Base-by-base conservation (phyloP, 2,113 vertebrate genomes). In the Campylomormyrus tamandua region DNA sequence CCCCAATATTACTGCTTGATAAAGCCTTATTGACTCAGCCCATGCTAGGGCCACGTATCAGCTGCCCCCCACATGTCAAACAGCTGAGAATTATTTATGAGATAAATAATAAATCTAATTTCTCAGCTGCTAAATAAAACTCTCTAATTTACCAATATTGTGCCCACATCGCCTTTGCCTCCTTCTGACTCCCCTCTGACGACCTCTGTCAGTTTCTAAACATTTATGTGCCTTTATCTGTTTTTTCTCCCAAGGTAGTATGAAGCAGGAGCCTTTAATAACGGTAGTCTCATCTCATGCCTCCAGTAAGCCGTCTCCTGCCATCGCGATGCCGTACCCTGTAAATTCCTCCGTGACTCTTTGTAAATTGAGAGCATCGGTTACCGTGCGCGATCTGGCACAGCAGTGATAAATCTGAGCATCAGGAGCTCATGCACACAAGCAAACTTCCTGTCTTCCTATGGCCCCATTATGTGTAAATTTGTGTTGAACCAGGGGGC, bases 71-170 rank as follows among this genome's bases (percentile, higher is more conserved):
- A 48, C 84, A 90, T 83, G 83, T 90, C 58, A 90, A 62, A 89
- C 50, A 89, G 88, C 93, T 93, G 93, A 87, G 92, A 95, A 96
- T 95, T 94, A 96, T 95, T 95, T 96, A 95, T 95, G 91, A 94
- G 92, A 91, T 94, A 95, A 96, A 95, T 95, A 95, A 95, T 94
- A 93, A 92, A 92, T 95, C 89, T 92, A 94, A 96, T 95, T 92
- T 92, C 92, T 95, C 92, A 93, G 93, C 92, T 88, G 84, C 91
- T 94, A 90, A 95, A 95, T 95, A 94, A 95, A 95, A 92, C 90
- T 91, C 88, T 95, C 94, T 95, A 93, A 94, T 95, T 95, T 95
- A 93, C 93, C 91, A 92, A 92, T 95, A 92, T 92, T n/a, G 87
- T 7, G n/a, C 89, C 88, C 80, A 80, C 7, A 42, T 50, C 45